Conservation (phyloP, 64 coral and sea anemone genomes). For the Dendronephthya gigantea region DNA sequence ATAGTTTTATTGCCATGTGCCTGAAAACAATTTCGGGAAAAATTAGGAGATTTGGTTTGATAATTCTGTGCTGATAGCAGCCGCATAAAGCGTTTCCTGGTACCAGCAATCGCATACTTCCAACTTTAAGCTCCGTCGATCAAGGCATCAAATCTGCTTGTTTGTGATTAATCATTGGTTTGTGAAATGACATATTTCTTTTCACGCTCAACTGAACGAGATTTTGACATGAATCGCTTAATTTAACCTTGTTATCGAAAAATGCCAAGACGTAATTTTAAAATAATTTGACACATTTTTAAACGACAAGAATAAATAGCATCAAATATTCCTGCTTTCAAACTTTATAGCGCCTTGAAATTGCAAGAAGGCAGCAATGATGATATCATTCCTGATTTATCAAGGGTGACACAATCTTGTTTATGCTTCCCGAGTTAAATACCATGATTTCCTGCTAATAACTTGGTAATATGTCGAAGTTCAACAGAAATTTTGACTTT, state of each 20-base stretch:
- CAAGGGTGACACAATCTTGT: background rate
- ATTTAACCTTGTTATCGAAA: background rate
- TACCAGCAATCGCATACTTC: background rate
- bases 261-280: background rate
- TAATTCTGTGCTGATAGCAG: background rate
- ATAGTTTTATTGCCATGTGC: no score
- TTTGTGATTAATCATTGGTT: background rate
- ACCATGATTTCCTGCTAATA: no score
- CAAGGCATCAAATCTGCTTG: background rate
- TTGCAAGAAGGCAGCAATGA: background rate
- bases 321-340: background rate
- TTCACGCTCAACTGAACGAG: background rate
- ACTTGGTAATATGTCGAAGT: background rate
- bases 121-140: background rate
- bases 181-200: background rate
- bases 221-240: background rate
- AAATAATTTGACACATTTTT: background rate
- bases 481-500: background rate
- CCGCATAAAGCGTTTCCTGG: background rate
- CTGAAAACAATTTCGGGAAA: no score
- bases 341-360: background rate
- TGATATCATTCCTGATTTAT: background rate
- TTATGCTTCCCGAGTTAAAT: background rate
- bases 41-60: no score
- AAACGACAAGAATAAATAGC: background rate